Evolutionary conservation across 2,113 vertebrate species (phyloP).

Genomic region (Sus scrofa): T2T-Sscrofa CM000812.6:122840001-122840500

Average conservation of each 20-base stretch:
- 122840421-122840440: too few species aligned
- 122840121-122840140: conserved; percentile 27
- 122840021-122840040: conserved; percentile 20
- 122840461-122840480: too few species aligned
- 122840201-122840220: conserved; percentile 26
- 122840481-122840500: too few species aligned
- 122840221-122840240: conserved; percentile 26
- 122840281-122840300: not conserved
- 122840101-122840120: conserved; percentile 1
- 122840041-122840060: not conserved
- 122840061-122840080: conserved; percentile 24
- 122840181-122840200: not conserved
- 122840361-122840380: conserved; percentile 12
- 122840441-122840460: too few species aligned
- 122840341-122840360: not conserved
- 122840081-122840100: conserved; percentile 7
- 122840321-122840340: not conserved
- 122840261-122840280: not conserved
- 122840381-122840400: conserved; percentile 38
- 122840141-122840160: conserved; percentile 48
- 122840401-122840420: conserved; percentile 7
- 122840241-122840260: not conserved
- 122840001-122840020: not conserved
- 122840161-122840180: conserved; percentile 22
- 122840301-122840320: not conserved